A percentile compares a stretch with the other conserved stretches of the same genome.
phyloP scores from a whole-genome alignment of 2,888 invertebrate genomes.

The Tetranychus piercei region DNA sequence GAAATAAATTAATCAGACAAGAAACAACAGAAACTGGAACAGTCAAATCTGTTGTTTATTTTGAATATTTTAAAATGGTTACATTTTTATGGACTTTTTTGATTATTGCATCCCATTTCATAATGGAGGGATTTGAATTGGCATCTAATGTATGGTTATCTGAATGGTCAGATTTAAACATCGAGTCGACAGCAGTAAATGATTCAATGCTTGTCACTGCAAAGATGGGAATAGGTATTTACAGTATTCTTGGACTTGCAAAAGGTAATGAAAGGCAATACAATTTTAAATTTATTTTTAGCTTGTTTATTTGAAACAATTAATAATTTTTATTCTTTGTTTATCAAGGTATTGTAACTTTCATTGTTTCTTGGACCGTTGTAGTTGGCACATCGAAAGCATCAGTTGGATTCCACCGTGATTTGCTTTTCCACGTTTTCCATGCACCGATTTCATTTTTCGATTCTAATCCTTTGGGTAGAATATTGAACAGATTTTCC shows the following conservation, averaged over 20 bases:
- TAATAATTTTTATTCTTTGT: too few species aligned
- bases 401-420: slow-evolving; percentile 11
- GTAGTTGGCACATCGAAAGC: slow-evolving; percentile 5
- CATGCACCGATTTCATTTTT: slow-evolving; percentile 45
- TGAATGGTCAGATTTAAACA: slow-evolving; percentile 13
- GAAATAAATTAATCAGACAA: slow-evolving; percentile 18
- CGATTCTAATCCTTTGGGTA: slow-evolving; percentile 52
- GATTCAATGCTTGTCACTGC: background rate
- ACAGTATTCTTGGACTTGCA: background rate
- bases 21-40: slow-evolving; percentile 22
- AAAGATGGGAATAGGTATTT: background rate
- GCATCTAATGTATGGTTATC: slow-evolving; percentile 22
- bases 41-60: slow-evolving; percentile 69
- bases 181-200: background rate
- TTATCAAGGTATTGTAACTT: background rate
- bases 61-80: slow-evolving; percentile 66
- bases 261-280: too few species aligned
- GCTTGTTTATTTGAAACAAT: too few species aligned
- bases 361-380: background rate
- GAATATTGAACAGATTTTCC: slow-evolving; percentile 49
- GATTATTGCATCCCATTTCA: slow-evolving; percentile 48
- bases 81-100: slow-evolving; percentile 52
- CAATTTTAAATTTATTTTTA: background rate
- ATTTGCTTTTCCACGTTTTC: slow-evolving; percentile 25
- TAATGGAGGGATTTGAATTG: background rate